Base-by-base conservation (phyloP, 2,888 invertebrate species). In the Lacanobia wlatinum region DNA sequence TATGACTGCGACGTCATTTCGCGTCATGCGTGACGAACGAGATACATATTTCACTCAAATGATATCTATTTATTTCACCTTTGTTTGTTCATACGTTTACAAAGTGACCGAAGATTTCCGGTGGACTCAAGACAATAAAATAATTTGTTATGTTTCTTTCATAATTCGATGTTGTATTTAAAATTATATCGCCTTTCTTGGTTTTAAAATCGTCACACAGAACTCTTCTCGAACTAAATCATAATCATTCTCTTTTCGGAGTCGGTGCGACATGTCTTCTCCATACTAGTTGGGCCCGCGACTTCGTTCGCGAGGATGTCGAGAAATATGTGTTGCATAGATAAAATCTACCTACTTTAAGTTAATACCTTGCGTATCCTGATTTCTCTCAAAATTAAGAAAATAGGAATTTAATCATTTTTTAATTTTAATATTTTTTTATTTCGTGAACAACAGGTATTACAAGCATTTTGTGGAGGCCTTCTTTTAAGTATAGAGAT, bases 1-100 rank as follows among this genome's bases (percentile, higher is more conserved):
- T 18, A 40, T 59, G 28, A 7, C 23, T 43, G 10, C 8, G 16
- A 62, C 52, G 50, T 43, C 43, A 43, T 43, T 43, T 43, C 43
- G 14, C 43, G 43, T 34, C 28, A 48, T 52, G 10, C 8, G 8
- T 70, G 55, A 77, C 78, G 70, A 74, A 68, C n/a, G 58, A 56
- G 38, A 75, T 10, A 48, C 46, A 48, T 65, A 53, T 40, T 40
- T 48, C 21, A 48, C 21, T 40, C 1, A 7, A 21, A 28, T 64
- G 16, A 53, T 55, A 48, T n/a, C n/a, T n/a, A n/a, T 48, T 48
- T 55, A 58, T 76, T 46, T 76, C 50, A 52, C 50, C 38, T 50
- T 68, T 76, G 68, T 76, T 56, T 76, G 28, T 53, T 53, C 53
- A 21, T 18, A 72, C 21, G 21, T 68, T 76, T 50, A 52, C 34